Conservation (phyloP, 2,113 vertebrate genomes). For the Bungarus multicinctus region DNA sequence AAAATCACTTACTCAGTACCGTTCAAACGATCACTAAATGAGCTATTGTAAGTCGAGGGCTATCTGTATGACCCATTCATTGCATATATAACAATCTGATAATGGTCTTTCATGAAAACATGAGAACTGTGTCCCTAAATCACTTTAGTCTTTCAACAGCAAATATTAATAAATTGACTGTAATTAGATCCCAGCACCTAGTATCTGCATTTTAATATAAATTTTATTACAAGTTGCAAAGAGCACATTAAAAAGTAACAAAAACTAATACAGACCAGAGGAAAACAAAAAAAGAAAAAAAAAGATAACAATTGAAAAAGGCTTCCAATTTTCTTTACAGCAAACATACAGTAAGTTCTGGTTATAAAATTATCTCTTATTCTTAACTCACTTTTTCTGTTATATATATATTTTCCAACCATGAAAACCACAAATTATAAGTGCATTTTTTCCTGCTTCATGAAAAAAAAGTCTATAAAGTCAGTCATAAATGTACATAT, state of each 20-base stretch:
- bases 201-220: not conserved
- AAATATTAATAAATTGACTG: not conserved
- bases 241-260: not conserved
- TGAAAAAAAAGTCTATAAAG: not conserved
- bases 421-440: not conserved
- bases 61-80: not conserved
- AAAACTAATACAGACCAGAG: not conserved
- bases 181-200: constrained; percentile 13
- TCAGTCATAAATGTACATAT: not conserved
- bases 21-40: too few relatives aligned
- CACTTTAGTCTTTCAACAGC: not conserved
- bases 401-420: not conserved
- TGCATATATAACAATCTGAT: not conserved
- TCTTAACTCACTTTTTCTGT: not conserved
- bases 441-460: not conserved
- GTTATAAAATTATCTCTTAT: not conserved
- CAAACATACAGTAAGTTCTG: not conserved
- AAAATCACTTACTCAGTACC: too few relatives aligned
- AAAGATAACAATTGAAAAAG: not conserved
- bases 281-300: not conserved
- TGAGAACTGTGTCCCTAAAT: not conserved
- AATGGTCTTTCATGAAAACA: not conserved
- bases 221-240: not conserved
- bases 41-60: too few relatives aligned
- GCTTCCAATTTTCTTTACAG: not conserved